These are phyloP conservation scores for Diploscapter pachys DNA, from an alignment of 1,140 invertebrate species.

Conservation along the genomic window DNA sequence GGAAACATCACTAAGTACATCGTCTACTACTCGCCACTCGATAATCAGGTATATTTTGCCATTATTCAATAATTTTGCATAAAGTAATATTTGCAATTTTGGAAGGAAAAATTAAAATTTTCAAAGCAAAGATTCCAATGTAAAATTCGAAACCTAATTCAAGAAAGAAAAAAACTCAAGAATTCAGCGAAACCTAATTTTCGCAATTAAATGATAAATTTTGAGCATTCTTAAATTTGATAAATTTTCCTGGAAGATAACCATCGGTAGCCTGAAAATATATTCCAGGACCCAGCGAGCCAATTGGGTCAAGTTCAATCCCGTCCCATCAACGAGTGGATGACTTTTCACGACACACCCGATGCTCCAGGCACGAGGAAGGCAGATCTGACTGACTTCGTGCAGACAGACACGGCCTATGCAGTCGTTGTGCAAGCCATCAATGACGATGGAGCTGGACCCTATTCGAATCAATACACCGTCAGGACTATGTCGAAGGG, in stretches of 20 bases:
- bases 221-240: too few species aligned
- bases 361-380: constrained; percentile 48
- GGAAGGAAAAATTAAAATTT: too few species aligned
- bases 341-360: constrained; percentile 49
- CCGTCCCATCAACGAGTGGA: constrained; percentile 50
- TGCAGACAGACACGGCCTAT: constrained; percentile 53
- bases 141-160: too few species aligned
- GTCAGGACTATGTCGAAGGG: constrained; percentile 54
- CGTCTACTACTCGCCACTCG: constrained; percentile 56
- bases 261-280: neutral
- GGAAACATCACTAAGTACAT: constrained; percentile 58
- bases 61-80: constrained; percentile 17
- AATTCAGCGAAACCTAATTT: too few species aligned
- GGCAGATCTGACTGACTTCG: constrained; percentile 49
- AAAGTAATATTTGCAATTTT: constrained; percentile 1
- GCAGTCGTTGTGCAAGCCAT: constrained; percentile 57
- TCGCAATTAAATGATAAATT: too few species aligned
- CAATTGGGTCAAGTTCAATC: constrained; percentile 57
- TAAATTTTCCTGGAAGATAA: too few species aligned
- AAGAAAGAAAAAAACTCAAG: too few species aligned
- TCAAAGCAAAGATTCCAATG: too few species aligned
- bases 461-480: constrained; percentile 55
- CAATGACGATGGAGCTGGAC: constrained; percentile 56
- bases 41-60: constrained; percentile 46
- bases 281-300: constrained; percentile 43